Base-by-base conservation (phyloP, 2,797 vertebrate species). In the Manis crassicaudata region DNA sequence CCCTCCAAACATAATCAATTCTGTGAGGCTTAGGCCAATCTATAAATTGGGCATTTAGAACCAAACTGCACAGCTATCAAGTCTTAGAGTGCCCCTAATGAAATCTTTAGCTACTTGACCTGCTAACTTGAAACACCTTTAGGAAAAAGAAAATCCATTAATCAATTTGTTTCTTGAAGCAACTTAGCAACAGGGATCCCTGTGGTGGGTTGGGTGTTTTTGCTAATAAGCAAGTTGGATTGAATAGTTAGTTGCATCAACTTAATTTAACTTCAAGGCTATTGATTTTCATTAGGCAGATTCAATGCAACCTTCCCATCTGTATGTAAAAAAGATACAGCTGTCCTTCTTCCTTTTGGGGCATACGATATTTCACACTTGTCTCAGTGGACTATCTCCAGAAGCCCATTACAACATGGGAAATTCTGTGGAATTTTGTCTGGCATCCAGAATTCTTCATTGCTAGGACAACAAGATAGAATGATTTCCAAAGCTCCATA, bases 131-230 rank as follows among this genome's bases (percentile, higher is more conserved):
- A 97, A 98, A 98, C 98, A 94, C 29, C 93, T 97, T 97, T 92
- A 54, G 60, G 56, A 73, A 84, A 96, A 90, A 86, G 85, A 84
- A 97, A 98, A 98, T 98, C 98, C 97, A 98, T 98, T 98, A 98
- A 98, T 98, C 98, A 98, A 97, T 98, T 97, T 98, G 98, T 98
- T 98, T 98, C 97, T 97, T 77, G 94, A 98, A 97, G 97, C 97
- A 97, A 93, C 97, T 98, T 98, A 98, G 98, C 98, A 98, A 98
- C 94, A 94, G 96, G 94, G 95, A 98, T 93, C 90, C 82, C 93
- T 86, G 17, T 50, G 92, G 95, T 86, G 80, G 92, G 97, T 86
- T 98, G 97, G 97, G 84, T 14, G 12, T 86, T 72, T 97, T 97
- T 93, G 94, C 95, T 98, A 98, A 98, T 97, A 97, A 98, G 96